phyloP scores from a whole-genome alignment of 2,797 vertebrate genomes.

The Hipposideros larvatus region DNA sequence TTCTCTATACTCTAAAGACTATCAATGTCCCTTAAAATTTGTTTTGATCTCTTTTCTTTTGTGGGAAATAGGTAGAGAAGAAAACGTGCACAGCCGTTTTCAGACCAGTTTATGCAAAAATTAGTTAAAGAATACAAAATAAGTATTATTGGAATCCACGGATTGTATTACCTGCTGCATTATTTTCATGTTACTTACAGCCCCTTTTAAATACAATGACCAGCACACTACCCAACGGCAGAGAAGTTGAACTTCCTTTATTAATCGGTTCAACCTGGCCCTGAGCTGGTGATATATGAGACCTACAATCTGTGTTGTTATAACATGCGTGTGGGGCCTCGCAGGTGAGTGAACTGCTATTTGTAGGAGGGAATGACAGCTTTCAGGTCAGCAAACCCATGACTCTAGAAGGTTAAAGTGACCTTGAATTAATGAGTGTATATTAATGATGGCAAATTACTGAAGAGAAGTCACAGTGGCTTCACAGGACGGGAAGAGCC shows the following conservation, averaged over 20 bases:
- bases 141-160: not conserved
- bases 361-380: not conserved
- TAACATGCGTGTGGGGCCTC: not conserved
- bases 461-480: not conserved
- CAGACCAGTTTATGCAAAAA: not conserved
- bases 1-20: constrained; percentile 84
- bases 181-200: not conserved
- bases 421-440: not conserved
- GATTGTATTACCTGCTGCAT: not conserved
- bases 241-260: not conserved
- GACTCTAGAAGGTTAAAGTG: not conserved
- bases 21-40: constrained; percentile 78
- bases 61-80: constrained; percentile 56
- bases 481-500: not conserved
- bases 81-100: constrained; percentile 46
- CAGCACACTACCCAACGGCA: not conserved
- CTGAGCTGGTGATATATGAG: not conserved
- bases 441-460: not conserved
- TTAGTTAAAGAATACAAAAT: not conserved
- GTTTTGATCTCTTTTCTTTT: constrained; percentile 68
- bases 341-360: not conserved
- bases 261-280: not conserved
- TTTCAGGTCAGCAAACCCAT: not conserved
- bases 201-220: not conserved
- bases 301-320: not conserved